phyloP scores from a whole-genome alignment of 2,113 vertebrate species.

The Aspidoscelis tigris region DNA sequence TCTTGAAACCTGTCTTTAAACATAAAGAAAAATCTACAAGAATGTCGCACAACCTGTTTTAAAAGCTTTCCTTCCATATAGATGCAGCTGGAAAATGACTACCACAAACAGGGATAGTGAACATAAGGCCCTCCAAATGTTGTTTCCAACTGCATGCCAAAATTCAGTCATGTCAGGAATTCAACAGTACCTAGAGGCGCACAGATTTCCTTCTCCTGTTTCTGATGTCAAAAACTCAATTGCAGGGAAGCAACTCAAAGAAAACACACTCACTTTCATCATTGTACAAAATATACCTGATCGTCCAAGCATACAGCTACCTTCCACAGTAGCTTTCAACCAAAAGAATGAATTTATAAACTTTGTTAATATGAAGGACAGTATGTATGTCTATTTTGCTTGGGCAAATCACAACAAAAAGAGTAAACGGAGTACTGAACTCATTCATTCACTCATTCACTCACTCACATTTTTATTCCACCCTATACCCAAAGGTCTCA shows the following conservation, averaged over 20 bases:
- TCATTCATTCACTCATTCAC: no score
- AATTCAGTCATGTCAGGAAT: not conserved
- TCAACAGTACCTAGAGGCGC: not conserved
- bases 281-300: not conserved
- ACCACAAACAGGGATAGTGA: not conserved
- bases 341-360: not conserved
- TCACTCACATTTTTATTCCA: no score
- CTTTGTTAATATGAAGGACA: not conserved
- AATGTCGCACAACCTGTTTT: slow-evolving; percentile 60
- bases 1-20: not conserved
- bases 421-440: no score
- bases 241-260: slow-evolving; percentile 14
- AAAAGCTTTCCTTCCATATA: slow-evolving; percentile 5
- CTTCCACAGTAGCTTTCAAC: slow-evolving; percentile 1
- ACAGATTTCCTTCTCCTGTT: slow-evolving; percentile 1
- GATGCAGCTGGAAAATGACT: not conserved
- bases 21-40: slow-evolving; percentile 20
- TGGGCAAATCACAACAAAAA: not conserved
- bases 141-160: not conserved
- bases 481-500: no score
- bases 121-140: not conserved
- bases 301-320: no score
- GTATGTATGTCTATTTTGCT: not conserved
- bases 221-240: not conserved
- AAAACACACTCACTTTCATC: not conserved